Percentiles rank a stretch among this genome's conserved stretches.
Conservation (phyloP, 2,797 vertebrate genomes). For the Pangasius krempfi region DNA sequence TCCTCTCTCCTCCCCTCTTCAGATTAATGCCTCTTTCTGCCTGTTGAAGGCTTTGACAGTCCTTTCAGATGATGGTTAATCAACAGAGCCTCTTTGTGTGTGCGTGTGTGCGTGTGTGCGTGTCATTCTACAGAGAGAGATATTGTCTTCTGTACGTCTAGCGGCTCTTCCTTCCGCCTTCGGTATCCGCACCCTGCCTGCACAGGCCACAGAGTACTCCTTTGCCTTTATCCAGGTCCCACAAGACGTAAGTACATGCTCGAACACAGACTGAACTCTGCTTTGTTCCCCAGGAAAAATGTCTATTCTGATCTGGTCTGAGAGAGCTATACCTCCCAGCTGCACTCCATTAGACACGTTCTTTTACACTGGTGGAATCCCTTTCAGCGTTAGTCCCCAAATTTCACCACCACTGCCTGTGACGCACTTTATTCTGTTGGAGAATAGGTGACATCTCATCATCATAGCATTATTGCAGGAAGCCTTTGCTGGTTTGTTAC, state of each 20-base stretch:
- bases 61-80: constrained; percentile 32
- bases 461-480: neutral
- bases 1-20: neutral
- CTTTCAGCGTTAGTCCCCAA: neutral
- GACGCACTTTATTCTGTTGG: neutral
- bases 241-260: constrained; percentile 85
- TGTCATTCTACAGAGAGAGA: constrained; percentile 83
- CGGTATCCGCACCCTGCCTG: constrained; percentile 83
- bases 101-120: constrained; percentile 29
- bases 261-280: neutral
- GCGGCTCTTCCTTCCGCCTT: constrained; percentile 87
- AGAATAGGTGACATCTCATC: neutral
- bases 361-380: neutral
- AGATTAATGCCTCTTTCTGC: constrained; percentile 17
- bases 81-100: constrained; percentile 25
- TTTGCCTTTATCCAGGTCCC: constrained; percentile 95
- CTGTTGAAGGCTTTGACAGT: constrained; percentile 13
- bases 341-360: neutral
- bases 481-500: neutral
- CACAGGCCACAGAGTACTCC: constrained; percentile 90
- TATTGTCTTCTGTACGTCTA: constrained; percentile 83
- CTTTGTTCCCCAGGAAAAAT: neutral
- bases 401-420: neutral
- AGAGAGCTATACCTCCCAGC: neutral
- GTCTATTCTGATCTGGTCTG: neutral